phyloP scores from a whole-genome alignment of 2,888 invertebrate species.

The Nomada goodeniana region DNA sequence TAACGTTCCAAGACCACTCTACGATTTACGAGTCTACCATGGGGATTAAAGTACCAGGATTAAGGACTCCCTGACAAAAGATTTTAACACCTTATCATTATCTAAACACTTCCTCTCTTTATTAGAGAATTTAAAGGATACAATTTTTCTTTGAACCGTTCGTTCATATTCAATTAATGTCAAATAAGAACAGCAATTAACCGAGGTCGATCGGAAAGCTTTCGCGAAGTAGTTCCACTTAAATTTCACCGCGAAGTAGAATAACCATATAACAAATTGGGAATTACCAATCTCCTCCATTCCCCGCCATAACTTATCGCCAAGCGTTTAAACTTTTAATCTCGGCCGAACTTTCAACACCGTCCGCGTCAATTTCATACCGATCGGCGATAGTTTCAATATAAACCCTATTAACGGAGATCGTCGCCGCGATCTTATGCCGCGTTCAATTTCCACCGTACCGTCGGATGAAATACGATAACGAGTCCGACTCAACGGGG shows the following conservation, averaged over 20 bases:
- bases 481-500: slow-evolving; percentile 14
- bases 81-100: neutral
- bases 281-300: neutral
- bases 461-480: slow-evolving; percentile 39
- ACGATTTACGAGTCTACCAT: slow-evolving; percentile 3
- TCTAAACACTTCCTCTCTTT: neutral
- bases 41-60: slow-evolving; percentile 10
- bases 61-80: slow-evolving; percentile 3
- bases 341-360: neutral
- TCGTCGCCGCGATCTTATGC: slow-evolving; percentile 7
- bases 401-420: neutral
- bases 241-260: no score
- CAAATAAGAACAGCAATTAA: neutral
- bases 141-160: no score
- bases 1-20: neutral
- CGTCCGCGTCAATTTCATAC: neutral
- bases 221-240: neutral
- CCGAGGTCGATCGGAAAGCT: no score
- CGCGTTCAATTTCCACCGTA: slow-evolving; percentile 4
- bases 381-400: neutral
- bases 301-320: neutral
- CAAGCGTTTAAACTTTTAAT: neutral
- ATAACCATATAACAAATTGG: neutral
- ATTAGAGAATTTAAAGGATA: neutral
- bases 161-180: no score